Base-by-base conservation (phyloP, 2,797 vertebrate genomes). In the Gastrophryne carolinensis region DNA sequence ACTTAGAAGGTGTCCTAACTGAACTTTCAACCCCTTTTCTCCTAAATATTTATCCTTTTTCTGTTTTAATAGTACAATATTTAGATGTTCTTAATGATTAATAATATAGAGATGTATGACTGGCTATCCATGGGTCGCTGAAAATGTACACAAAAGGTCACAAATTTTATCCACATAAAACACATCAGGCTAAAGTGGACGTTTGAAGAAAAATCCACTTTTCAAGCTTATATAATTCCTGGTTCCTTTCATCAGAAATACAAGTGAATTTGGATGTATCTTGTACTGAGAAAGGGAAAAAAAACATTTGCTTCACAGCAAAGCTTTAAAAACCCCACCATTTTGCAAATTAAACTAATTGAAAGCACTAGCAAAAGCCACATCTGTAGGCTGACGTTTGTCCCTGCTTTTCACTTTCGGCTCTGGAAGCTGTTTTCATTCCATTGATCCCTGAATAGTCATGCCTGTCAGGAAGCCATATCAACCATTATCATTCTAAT, bases 281-380 rank as follows among this genome's bases (percentile, higher is more conserved):
- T 95, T 94, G 94, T 94, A 92, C 92, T 94, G 95, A 96, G 94
- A 88, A 87, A n/a, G n/a, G n/a, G 81, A 79, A 90, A 84, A 91
- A 91, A 93, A 94, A 96, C 94, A 96, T 97, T 95, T 93, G 88
- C 92, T 92, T 95, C 94, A 95, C 32, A 23, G 94, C 96, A 93
- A 65, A 95, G 93, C 92, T 93, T 95, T 92, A 93, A 96, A 96
- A 96, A 95, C 94, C 94, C 91, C 86, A 92, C 94, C 95, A 96
- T 98, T 98, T 98, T 97, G 94, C 95, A 96, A 98, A 98, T 98
- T 97, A 98, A 98, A 98, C 94, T 98, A 95, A 98, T 98, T 96
- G 96, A 94, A 95, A 96, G 94, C 94, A 94, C 93, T 93, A 96
- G 93, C 92, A 93, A 94, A 95, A 94, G 93, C 93, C 95, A 93